Conservation (phyloP, 2,888 invertebrate species). For the Lithophane socia region DNA sequence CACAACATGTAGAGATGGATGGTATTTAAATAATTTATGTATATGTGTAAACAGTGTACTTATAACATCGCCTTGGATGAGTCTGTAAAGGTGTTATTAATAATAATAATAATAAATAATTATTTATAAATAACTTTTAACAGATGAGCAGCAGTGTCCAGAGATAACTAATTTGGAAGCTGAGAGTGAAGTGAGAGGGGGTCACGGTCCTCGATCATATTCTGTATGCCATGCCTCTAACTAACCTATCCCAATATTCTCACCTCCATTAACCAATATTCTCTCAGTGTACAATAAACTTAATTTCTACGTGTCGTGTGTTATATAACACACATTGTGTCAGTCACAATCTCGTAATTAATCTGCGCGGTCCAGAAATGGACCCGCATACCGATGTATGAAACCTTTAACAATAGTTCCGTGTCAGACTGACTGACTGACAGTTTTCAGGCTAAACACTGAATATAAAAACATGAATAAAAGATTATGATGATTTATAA, state of each 20-base stretch:
- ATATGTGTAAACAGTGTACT: no score
- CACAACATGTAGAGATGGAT: not conserved
- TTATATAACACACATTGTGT: constrained; percentile 80
- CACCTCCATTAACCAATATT: constrained; percentile 8
- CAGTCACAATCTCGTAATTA: constrained; percentile 83
- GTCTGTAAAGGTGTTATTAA: no score
- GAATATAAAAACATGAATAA: not conserved
- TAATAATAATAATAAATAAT: no score
- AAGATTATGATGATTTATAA: no score
- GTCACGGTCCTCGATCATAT: not conserved
- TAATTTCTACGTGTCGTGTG: constrained; percentile 69
- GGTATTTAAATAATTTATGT: no score
- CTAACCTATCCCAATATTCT: constrained; percentile 23
- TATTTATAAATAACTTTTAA: no score
- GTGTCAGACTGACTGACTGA: constrained; percentile 20
- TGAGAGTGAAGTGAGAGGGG: not conserved
- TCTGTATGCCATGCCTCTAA: not conserved
- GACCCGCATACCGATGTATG: constrained; percentile 59
- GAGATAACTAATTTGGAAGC: not conserved
- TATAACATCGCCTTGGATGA: no score
- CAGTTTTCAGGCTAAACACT: not conserved
- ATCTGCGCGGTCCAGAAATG: constrained; percentile 75
- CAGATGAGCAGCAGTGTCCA: no score
- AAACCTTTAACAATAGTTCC: constrained; percentile 48
- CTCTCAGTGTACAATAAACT: constrained; percentile 64